A percentile compares a stretch with the other conserved stretches of the same genome.
Conservation (phyloP, 2,888 invertebrate species). For the Cosmorhoe ocellata region DNA sequence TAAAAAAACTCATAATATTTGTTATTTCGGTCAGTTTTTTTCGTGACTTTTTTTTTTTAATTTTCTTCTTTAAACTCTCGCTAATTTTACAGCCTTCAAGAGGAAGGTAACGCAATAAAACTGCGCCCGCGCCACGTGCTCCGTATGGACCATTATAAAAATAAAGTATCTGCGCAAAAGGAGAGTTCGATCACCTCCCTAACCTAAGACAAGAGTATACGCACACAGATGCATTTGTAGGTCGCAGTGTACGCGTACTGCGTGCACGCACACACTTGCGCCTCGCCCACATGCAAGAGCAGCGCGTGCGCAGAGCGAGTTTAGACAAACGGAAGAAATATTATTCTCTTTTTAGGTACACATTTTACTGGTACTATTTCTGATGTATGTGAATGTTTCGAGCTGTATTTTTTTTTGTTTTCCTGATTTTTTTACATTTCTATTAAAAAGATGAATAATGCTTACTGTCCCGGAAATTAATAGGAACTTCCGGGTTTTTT, state of each 20-base stretch:
- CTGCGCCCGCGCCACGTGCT: conserved; percentile 66
- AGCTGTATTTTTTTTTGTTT: background rate
- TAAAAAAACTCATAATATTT: too few species aligned
- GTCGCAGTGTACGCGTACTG: conserved; percentile 36
- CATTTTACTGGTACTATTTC: conserved; percentile 38
- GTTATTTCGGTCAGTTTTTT: too few species aligned
- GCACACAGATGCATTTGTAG: conserved; percentile 54
- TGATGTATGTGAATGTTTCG: conserved; percentile 24
- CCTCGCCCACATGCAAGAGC: conserved; percentile 55
- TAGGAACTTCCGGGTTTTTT: background rate
- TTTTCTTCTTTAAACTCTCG: too few species aligned
- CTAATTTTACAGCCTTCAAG: conserved; percentile 32
- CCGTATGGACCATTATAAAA: conserved; percentile 70
- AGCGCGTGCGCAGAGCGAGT: conserved; percentile 78
- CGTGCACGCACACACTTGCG: conserved; percentile 44
- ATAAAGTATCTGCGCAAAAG: conserved; percentile 77
- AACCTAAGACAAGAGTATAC: conserved; percentile 81
- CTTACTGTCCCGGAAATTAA: background rate
- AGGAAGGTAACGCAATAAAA: conserved; percentile 73
- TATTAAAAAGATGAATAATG: too few species aligned
- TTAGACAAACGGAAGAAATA: conserved; percentile 82
- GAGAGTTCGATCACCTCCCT: conserved; percentile 81
- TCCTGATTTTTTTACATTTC: too few species aligned
- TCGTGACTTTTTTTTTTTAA: too few species aligned
- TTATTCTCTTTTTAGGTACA: conserved; percentile 77